These are phyloP conservation scores for Anoplopoma fimbria DNA, from an alignment of 2,113 vertebrate species.

Conservation along the genomic window DNA sequence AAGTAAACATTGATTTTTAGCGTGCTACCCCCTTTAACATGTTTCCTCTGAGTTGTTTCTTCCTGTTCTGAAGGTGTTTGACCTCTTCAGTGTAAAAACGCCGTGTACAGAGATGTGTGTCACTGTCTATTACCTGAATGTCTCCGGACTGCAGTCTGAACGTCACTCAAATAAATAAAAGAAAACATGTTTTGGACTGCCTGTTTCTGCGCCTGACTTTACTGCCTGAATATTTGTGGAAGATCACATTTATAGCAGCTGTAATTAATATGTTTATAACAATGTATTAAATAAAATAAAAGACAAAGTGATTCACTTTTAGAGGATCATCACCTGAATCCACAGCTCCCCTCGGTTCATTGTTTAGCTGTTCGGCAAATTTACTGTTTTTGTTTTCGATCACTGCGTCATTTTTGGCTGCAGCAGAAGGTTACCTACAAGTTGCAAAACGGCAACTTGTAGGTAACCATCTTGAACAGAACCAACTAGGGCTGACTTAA, in stretches of 20 bases:
- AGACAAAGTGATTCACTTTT: not conserved
- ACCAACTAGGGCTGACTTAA: not conserved
- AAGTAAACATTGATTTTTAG: constrained; percentile 59
- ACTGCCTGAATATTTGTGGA: not conserved
- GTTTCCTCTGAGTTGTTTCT: constrained; percentile 55
- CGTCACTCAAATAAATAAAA: constrained; percentile 80
- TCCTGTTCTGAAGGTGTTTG: constrained; percentile 70
- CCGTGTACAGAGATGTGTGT: constrained; percentile 79
- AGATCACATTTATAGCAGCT: not conserved
- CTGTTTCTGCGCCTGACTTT: constrained; percentile 41
- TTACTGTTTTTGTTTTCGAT: no score
- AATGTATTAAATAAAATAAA: not conserved
- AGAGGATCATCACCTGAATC: not conserved
- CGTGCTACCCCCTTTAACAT: constrained; percentile 60
- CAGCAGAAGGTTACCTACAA: no score
- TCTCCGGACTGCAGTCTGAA: constrained; percentile 81
- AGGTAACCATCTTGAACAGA: no score
- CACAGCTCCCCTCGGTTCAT: no score
- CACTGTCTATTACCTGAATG: constrained; percentile 80
- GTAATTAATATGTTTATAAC: not conserved
- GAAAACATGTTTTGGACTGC: constrained; percentile 68
- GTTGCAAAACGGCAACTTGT: no score
- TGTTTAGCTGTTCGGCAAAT: not conserved
- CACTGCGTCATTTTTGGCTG: no score
- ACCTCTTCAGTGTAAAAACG: constrained; percentile 78